Conservation (phyloP, 1,140 invertebrate genomes). For the Drosophila tsacasi region DNA sequence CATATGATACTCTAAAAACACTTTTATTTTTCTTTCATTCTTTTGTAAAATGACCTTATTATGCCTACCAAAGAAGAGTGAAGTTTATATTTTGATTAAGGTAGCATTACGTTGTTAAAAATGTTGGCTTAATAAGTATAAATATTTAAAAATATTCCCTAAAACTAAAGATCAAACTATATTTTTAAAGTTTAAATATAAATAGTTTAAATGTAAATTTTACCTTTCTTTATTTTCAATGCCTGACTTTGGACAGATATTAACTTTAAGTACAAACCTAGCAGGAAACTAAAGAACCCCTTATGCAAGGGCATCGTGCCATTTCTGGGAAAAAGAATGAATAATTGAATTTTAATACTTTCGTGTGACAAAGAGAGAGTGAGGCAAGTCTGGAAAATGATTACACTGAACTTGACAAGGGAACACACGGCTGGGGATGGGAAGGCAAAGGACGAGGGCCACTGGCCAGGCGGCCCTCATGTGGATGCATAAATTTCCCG, state of each 20-base stretch:
- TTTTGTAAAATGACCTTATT: background rate
- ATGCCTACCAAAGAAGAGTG: background rate
- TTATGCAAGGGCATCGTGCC: slow-evolving; percentile 1
- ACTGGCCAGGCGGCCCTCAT: slow-evolving; percentile 17
- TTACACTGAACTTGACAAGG: slow-evolving; percentile 56
- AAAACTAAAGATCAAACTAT: background rate
- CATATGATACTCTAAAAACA: background rate
- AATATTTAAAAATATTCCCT: background rate
- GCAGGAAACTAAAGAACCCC: background rate
- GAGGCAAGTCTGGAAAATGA: slow-evolving; percentile 45
- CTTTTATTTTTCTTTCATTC: background rate
- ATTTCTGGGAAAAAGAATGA: slow-evolving; percentile 12
- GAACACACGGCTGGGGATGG: slow-evolving; percentile 1
- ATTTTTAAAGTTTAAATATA: background rate
- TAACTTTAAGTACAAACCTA: background rate
- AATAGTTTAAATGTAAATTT: background rate
- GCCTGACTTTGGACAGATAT: background rate
- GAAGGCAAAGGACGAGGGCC: background rate
- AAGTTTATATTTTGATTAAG: background rate
- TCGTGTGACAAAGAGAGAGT: slow-evolving; percentile 12
- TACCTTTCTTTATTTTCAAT: background rate
- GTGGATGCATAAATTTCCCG: slow-evolving; percentile 42
- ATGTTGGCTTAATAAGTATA: too few species aligned
- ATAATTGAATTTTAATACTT: slow-evolving; percentile 36
- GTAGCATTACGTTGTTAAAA: background rate